These are phyloP conservation scores for Neelides folsomi DNA, from an alignment of 2,888 invertebrate genomes.

Conservation along the genomic window DNA sequence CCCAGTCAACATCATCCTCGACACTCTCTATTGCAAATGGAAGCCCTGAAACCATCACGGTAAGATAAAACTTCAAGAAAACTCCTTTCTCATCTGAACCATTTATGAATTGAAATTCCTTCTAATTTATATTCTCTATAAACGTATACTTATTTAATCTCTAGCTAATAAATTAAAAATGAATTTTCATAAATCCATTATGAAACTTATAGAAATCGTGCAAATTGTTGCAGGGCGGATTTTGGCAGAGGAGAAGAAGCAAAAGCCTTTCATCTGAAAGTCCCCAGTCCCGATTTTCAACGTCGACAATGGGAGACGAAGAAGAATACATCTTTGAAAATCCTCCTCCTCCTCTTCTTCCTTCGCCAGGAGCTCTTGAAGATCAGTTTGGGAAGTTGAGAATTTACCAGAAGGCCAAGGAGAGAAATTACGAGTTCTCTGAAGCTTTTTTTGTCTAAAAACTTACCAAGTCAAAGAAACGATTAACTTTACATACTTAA, in stretches of 20 bases:
- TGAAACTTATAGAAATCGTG: no score
- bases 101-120: no score
- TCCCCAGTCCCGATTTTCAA: conserved; percentile 5
- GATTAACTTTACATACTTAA: not conserved
- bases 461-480: not conserved
- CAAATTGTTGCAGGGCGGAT: conserved; percentile 5
- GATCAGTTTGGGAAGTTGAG: conserved; percentile 5
- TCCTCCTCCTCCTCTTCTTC: not conserved
- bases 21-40: no score
- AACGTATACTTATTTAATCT: no score
- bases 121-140: no score
- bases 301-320: not conserved
- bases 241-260: conserved; percentile 9
- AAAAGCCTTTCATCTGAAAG: conserved; percentile 12
- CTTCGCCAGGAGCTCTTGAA: not conserved
- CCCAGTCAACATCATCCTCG: no score
- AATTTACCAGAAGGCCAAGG: not conserved
- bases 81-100: no score
- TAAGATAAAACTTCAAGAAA: no score
- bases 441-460: conserved; percentile 18
- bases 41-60: no score
- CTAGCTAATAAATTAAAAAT: no score
- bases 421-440: conserved; percentile 16
- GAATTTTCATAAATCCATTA: no score
- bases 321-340: not conserved